A percentile compares a stretch with the other conserved stretches of the same genome.
These are phyloP conservation scores for Tetragonula carbonaria DNA, from an alignment of 2,888 invertebrate genomes.

Conservation along the genomic window DNA sequence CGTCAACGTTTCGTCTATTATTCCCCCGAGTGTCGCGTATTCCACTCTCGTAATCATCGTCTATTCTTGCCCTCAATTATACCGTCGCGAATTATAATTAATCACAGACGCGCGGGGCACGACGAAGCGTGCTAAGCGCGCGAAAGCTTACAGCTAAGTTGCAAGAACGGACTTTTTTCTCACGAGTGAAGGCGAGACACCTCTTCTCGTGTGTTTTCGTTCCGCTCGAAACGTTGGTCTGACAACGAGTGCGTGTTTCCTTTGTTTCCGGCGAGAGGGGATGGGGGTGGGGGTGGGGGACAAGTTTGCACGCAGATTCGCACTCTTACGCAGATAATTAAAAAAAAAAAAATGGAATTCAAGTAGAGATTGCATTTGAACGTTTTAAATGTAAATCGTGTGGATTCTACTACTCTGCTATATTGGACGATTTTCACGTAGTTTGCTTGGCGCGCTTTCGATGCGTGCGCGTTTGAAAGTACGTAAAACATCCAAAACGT, in stretches of 20 bases:
- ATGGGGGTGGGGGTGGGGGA: no score
- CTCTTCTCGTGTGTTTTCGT: no score
- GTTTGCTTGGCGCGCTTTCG: no score
- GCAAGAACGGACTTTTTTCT: no score
- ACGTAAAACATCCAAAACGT: background rate
- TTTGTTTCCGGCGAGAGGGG: no score
- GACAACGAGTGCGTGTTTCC: no score
- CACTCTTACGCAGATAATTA: background rate
- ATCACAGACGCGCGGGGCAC: background rate
- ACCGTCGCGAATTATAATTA: background rate
- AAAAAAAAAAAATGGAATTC: background rate
- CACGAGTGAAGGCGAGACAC: background rate
- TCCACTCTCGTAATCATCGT: conserved; percentile 12
- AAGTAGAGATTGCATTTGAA: no score
- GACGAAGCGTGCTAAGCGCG: background rate
- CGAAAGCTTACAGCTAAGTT: background rate
- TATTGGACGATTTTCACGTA: no score
- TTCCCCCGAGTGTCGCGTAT: conserved; percentile 11
- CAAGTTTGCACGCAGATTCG: background rate
- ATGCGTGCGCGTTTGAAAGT: background rate
- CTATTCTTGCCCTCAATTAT: background rate
- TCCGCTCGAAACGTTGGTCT: no score
- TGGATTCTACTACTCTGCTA: no score
- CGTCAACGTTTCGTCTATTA: conserved; percentile 40
- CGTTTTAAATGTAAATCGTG: no score